Base-by-base conservation (phyloP, 2,113 vertebrate genomes). In the Solea solea region DNA sequence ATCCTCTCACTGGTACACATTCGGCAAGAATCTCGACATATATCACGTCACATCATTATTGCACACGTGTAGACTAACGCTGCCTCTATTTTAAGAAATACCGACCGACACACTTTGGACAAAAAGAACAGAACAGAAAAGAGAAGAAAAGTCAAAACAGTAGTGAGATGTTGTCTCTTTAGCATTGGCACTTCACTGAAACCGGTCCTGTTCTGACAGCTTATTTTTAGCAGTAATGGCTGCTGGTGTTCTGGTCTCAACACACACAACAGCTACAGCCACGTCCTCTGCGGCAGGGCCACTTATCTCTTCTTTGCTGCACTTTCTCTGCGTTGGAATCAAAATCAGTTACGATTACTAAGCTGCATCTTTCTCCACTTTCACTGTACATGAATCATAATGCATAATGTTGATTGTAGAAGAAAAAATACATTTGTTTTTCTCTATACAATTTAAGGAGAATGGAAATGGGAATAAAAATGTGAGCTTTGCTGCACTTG, bases 341-440 rank as follows among this genome's bases (percentile, higher is more conserved):
- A n/a, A n/a, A n/a, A n/a, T n/a, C n/a, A n/a, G n/a, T n/a, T n/a
- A n/a, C n/a, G n/a, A n/a, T n/a, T n/a, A n/a, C n/a, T n/a, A n/a
- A n/a, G n/a, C 81, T 55, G 16, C 59, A 53, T 25, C 57, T 72
- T 59, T 66, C 66, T 12, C 45, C 5, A 48, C 54, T 72, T 21
- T 21, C 21, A 21, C 21, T 21, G 1, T 21, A 52, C 42, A 34
- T 34, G 34, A 34, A 34, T 34, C 34, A 1, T 34, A 34, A 3
- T 4, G 3, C 34, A 34, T n/a, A n/a, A n/a, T n/a, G 34, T 34
- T 3, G 34, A 34, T 34, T 34, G 34, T 6, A 34, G 34, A 34
- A 34, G 21, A 21, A 21, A 1, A 21, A 21, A 21, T 21, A 21
- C 5, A 4, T 34, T 34, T 34, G 3, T 34, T 34, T 34, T 39